Conservation (phyloP, 2,113 vertebrate species). For the Syrrhaptes paradoxus region DNA sequence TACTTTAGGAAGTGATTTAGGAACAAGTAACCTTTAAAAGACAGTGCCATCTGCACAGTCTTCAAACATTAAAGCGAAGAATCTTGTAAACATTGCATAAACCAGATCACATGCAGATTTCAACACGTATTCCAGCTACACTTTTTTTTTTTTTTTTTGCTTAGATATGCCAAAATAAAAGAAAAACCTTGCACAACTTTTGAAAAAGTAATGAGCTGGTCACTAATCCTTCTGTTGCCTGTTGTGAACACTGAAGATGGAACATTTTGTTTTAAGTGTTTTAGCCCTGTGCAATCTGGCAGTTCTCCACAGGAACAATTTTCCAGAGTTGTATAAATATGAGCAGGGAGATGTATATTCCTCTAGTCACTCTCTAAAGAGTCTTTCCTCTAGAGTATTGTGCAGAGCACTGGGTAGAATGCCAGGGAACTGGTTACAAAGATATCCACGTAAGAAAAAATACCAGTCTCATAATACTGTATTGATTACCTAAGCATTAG, state of each 20-base stretch:
- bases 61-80: neutral
- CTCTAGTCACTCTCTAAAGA: neutral
- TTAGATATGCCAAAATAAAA: neutral
- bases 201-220: neutral
- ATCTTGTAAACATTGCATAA: neutral
- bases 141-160: neutral
- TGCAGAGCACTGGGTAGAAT: neutral
- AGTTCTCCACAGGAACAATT: neutral
- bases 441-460: neutral
- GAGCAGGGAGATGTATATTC: neutral
- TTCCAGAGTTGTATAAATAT: neutral
- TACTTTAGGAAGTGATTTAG: neutral
- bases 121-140: neutral
- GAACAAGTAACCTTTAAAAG: neutral
- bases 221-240: neutral
- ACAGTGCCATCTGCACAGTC: neutral
- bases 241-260: neutral
- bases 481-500: constrained; percentile 1
- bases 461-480: neutral
- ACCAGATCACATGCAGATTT: neutral
- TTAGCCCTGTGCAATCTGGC: neutral
- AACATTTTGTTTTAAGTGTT: neutral
- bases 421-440: neutral
- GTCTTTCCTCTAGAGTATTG: neutral
- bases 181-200: neutral